Evolutionary conservation across 2,797 vertebrate species (phyloP).

Genomic region (Bradypodion ventrale): DNA sequence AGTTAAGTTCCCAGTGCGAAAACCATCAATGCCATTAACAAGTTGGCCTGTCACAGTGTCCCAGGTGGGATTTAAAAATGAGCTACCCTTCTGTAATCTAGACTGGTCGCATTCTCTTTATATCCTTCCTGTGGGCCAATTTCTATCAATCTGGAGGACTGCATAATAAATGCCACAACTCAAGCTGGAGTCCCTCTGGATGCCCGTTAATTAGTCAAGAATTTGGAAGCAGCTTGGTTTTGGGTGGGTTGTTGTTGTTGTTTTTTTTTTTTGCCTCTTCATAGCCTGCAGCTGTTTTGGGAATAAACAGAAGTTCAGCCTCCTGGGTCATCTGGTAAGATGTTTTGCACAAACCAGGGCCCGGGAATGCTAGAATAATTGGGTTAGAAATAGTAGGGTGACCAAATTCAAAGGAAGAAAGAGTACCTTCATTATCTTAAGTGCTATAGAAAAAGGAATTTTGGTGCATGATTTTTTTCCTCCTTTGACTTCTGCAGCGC

Average conservation of each 20-base stretch:
- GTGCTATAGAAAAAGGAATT: not conserved
- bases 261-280: not conserved
- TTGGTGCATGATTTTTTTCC: not conserved
- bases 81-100: not conserved
- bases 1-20: not conserved
- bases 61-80: not conserved
- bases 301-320: conserved; percentile 27
- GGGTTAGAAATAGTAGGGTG: not conserved
- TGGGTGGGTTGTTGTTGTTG: too few relatives aligned
- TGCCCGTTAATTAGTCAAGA: not conserved
- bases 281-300: not conserved
- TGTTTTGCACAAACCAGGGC: conserved; percentile 6
- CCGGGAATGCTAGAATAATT: conserved; percentile 8
- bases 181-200: conserved; percentile 5
- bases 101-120: conserved; percentile 6
- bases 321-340: conserved; percentile 10
- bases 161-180: conserved; percentile 22
- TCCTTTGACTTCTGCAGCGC: too few relatives aligned
- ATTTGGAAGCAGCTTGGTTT: conserved; percentile 18
- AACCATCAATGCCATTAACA: conserved; percentile 1
- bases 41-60: not conserved
- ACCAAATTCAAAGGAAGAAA: not conserved
- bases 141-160: conserved; percentile 6
- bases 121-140: conserved; percentile 17
- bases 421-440: not conserved